phyloP scores from a whole-genome alignment of 2,888 invertebrate species.

The Sisyra terminalis region DNA sequence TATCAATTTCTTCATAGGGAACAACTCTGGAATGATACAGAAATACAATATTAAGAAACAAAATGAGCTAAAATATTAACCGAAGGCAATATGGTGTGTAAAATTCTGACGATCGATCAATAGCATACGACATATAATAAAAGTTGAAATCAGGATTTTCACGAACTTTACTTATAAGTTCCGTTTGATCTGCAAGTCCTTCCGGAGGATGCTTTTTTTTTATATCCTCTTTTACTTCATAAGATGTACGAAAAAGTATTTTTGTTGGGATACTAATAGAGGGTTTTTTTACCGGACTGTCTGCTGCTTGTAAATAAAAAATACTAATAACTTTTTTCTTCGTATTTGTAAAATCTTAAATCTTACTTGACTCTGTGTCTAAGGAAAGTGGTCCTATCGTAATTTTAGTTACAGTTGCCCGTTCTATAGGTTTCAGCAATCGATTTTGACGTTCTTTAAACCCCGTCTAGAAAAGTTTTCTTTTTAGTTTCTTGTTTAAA shows the following conservation, averaged over 20 bases:
- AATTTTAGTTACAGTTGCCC: constrained; percentile 11
- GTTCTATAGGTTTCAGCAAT: constrained; percentile 25
- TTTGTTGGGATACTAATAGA: not conserved
- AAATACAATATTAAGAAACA: not conserved
- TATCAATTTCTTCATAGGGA: constrained; percentile 49
- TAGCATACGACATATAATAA: constrained; percentile 60
- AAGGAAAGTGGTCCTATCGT: no score
- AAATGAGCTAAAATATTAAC: constrained; percentile 25
- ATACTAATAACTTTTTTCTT: no score
- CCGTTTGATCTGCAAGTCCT: constrained; percentile 27
- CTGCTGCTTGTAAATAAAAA: no score
- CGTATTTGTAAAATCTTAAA: no score
- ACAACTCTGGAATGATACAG: constrained; percentile 42
- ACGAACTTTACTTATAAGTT: constrained; percentile 34
- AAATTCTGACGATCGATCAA: constrained; percentile 50
- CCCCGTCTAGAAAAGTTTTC: constrained; percentile 36
- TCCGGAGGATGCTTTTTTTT: constrained; percentile 19
- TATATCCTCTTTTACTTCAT: not conserved
- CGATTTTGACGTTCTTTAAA: constrained; percentile 31
- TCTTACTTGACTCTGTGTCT: no score
- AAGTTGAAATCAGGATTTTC: constrained; percentile 42
- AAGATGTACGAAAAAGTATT: not conserved
- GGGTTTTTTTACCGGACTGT: no score
- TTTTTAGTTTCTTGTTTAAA: constrained; percentile 11
- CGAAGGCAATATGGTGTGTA: constrained; percentile 61